Base-by-base conservation (phyloP, 2,888 invertebrate species). In the Boloria selene region DNA sequence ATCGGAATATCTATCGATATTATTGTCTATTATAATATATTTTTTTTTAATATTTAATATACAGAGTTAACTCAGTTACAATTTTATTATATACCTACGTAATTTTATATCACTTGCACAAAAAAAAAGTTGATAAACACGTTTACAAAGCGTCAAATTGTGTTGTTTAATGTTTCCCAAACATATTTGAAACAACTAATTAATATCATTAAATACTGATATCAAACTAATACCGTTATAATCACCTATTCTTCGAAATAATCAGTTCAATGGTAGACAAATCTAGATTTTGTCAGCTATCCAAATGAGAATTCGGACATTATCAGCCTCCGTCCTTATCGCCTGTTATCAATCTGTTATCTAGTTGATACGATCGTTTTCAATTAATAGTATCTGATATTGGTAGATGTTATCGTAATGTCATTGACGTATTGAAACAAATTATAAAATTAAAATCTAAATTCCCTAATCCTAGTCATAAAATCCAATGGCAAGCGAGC, bases 331-430 rank as follows among this genome's bases (percentile, higher is more conserved):
- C 49, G 26, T 38, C 63, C 22, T 50, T 56, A 56, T 45, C 50
- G 13, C 49, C 22, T n/a, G 45, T 45, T 51, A 63, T 56, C 63
- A 13, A 13, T 6, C 26, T 16, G 42, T 61, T 49, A 63, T 55
- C 54, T 38, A 54, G 22, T 45, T 13, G 45, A 56, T 55, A 54
- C 38, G 18, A 50, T 63, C 44, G 63, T 51, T 13, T 56, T 63
- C 50, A 56, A 63, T 63, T 63, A 56, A 26, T n/a, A 26, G 63
- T 44, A 51, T 44, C 44, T 51, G 42, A 61, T 63, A 42, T 3
- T 38, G 44, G 45, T 63, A 42, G 26, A 45, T 56, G 16, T 56
- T 56, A 56, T 56, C 45, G 22, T 10, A 14, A 17, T 44, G 18
- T 22, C 18, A 10, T 55, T 55, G 44, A 22, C 55, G 44, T 14